Evolutionary conservation across 1,140 invertebrate species (phyloP).

Genomic region (Bicyclus anynana): DNA sequence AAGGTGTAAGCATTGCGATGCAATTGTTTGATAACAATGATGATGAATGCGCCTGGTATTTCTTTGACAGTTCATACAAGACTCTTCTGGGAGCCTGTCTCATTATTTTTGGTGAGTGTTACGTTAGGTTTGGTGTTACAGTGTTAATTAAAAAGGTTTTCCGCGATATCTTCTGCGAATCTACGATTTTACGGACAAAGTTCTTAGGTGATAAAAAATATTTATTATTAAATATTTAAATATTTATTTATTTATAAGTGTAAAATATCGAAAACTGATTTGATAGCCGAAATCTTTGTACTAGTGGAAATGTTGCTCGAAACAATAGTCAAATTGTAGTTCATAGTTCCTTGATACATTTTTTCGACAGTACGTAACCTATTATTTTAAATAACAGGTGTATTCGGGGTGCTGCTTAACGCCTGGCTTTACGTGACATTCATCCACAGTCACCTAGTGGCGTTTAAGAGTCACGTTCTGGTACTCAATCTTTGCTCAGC

Average conservation of each 20-base stretch:
- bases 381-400: constrained; percentile 51
- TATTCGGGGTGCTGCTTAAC: constrained; percentile 74
- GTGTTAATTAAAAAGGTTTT: too few relatives aligned
- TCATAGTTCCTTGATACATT: too few relatives aligned
- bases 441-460: constrained; percentile 72
- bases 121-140: too few relatives aligned
- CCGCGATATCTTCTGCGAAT: too few relatives aligned
- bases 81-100: constrained; percentile 70
- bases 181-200: not conserved
- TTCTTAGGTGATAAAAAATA: too few relatives aligned
- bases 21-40: constrained; percentile 58
- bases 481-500: constrained; percentile 74
- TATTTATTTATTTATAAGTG: too few relatives aligned
- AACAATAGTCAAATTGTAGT: too few relatives aligned
- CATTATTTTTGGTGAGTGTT: constrained; percentile 71
- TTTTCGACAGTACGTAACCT: not conserved
- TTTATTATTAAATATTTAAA: too few relatives aligned
- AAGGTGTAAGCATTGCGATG: constrained; percentile 35
- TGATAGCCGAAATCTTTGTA: too few relatives aligned
- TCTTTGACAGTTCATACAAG: constrained; percentile 75
- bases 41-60: constrained; percentile 75
- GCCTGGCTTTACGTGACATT: constrained; percentile 75
- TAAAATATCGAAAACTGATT: too few relatives aligned
- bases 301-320: too few relatives aligned
- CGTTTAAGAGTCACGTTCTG: constrained; percentile 71